Evolutionary conservation across 2,113 vertebrate species (phyloP), one percentile per base, ranked within the genome.

Genomic region (Clarias gariepinus): DNA sequence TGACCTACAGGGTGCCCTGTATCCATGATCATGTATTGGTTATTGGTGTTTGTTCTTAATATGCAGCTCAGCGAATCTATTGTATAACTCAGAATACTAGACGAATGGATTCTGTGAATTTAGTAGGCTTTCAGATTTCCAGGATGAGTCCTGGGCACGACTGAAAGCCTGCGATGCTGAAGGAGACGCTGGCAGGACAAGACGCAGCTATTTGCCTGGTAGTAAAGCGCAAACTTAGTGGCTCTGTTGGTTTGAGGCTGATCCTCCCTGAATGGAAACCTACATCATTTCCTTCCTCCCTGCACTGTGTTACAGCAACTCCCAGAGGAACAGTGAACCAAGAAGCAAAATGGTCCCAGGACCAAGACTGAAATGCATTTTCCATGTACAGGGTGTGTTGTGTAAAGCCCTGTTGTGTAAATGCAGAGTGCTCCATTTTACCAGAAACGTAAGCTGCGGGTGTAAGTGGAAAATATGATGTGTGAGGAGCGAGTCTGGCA

Each of bases 391-490:
- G 58, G 76, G 73, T 21, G 68, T 63, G 36, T 81, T 58, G 57
- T 52, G 66, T 81, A 81, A 84, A 78, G 60, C 66, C 78, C 82
- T 85, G 85, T 83, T 33, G 86, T 80, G 78, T 36, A 47, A 88
- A 82, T 63, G 82, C 60, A 41, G 71, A 47, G 33, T 18, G 10
- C 30, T 53, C 57, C 63, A 86, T 55, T 87, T 84, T 89, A 89
- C 47, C 12, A 58, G 88, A 81, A 82, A 68, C 52, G 28, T 73
- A 53, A 89, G 55, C 83, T 53, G 85, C 36, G 52, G 36, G 53
- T 52, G 30, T 79, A 79, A 81, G 78, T 73, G 85, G 82, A 87
- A 87, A 89, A 77, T 76, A 58, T 87, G 68, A 89, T 64, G 74
- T 21, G 84, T 60, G 60, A 53, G 21, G 53, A 30, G 86, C n/a